phyloP scores from a whole-genome alignment of 2,888 invertebrate genomes.

The Drosophila ustulata region DNA sequence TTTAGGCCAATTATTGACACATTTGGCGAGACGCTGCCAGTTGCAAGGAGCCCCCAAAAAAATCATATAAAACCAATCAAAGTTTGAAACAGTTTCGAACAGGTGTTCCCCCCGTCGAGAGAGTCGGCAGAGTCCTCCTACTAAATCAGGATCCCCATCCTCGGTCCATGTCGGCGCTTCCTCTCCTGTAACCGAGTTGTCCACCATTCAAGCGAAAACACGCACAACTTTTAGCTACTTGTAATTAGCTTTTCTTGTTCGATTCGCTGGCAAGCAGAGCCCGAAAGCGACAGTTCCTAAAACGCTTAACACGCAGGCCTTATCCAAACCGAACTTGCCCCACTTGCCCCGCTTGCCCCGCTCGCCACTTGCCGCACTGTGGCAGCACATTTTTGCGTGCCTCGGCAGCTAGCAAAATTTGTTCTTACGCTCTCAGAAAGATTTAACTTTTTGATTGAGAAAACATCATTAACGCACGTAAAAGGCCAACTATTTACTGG shows the following conservation, averaged over 20 bases:
- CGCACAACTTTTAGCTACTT: slow-evolving; percentile 78
- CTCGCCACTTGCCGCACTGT: slow-evolving; percentile 3
- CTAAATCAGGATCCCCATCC: slow-evolving; percentile 24
- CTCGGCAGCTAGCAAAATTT: slow-evolving; percentile 60
- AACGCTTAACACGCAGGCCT: slow-evolving; percentile 65
- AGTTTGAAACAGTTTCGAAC: slow-evolving; percentile 72
- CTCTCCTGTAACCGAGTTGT: slow-evolving; percentile 27
- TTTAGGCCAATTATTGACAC: slow-evolving; percentile 72
- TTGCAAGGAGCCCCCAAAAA: slow-evolving; percentile 15
- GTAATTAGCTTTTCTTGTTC: slow-evolving; percentile 81
- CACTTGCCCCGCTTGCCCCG: not conserved
- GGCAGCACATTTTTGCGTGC: slow-evolving; percentile 68
- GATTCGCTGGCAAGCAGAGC: slow-evolving; percentile 66
- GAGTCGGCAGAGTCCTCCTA: not conserved
- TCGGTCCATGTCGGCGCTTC: not conserved
- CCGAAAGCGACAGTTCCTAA: slow-evolving; percentile 58
- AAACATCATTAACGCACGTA: slow-evolving; percentile 83
- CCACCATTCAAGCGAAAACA: slow-evolving; percentile 65
- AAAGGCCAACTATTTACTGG: slow-evolving; percentile 75
- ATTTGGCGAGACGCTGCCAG: slow-evolving; percentile 51
- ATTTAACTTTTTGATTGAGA: slow-evolving; percentile 83
- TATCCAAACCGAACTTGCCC: slow-evolving; percentile 27
- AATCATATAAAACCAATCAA: slow-evolving; percentile 75
- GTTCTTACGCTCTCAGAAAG: slow-evolving; percentile 71
- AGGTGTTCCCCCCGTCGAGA: slow-evolving; percentile 48